phyloP scores from a whole-genome alignment of 1,140 invertebrate genomes.

The Drosophila neocordata region DNA sequence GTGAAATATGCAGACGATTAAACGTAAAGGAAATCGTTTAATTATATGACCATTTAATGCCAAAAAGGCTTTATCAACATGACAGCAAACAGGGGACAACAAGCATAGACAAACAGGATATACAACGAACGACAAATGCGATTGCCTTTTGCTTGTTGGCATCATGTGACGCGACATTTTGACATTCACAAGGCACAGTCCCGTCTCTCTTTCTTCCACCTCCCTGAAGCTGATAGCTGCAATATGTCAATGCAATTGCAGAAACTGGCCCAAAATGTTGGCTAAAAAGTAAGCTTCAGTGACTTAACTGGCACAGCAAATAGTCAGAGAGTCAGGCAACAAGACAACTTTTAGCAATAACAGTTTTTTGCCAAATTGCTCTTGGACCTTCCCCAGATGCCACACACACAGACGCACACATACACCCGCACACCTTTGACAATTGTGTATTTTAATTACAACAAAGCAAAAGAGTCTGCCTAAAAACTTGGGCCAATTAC shows the following conservation, averaged over 20 bases:
- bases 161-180: slow-evolving; percentile 66
- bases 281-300: neutral
- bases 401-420: neutral
- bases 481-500: slow-evolving; percentile 53
- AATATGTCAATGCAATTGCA: slow-evolving; percentile 77
- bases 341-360: slow-evolving; percentile 49
- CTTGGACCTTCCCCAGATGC: slow-evolving; percentile 10
- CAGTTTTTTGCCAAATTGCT: slow-evolving; percentile 44
- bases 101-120: slow-evolving; percentile 24
- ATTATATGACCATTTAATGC: slow-evolving; percentile 79
- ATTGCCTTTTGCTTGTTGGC: slow-evolving; percentile 47
- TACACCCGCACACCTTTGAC: slow-evolving; percentile 47
- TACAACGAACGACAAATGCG: slow-evolving; percentile 26
- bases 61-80: slow-evolving; percentile 55
- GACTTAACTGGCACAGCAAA: slow-evolving; percentile 29
- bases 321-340: slow-evolving; percentile 56
- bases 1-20: slow-evolving; percentile 68
- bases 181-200: slow-evolving; percentile 55
- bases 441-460: slow-evolving; percentile 70
- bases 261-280: slow-evolving; percentile 40
- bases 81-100: slow-evolving; percentile 15
- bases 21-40: slow-evolving; percentile 77
- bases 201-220: no score
- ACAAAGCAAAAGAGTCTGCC: slow-evolving; percentile 23
- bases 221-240: slow-evolving; percentile 59